Conservation (phyloP, 2,113 vertebrate species). For the Eclectus roratus region DNA sequence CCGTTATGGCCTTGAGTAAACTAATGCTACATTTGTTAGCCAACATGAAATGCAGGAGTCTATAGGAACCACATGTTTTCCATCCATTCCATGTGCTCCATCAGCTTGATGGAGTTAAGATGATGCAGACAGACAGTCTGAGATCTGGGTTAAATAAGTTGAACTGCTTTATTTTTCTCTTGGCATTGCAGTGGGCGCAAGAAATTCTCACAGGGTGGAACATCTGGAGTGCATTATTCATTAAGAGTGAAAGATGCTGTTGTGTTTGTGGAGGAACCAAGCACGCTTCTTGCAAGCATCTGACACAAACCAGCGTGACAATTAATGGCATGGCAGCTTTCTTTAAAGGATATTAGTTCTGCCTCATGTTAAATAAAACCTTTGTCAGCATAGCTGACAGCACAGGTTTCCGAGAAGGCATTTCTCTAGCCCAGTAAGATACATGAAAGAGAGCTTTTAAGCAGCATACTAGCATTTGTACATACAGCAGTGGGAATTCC, state of each 20-base stretch:
- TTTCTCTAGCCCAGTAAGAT: neutral
- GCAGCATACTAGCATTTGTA: neutral
- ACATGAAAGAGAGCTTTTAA: neutral
- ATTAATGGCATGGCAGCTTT: conserved; percentile 28
- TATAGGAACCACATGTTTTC: conserved; percentile 58
- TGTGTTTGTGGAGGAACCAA: conserved; percentile 55
- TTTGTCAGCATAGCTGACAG: conserved; percentile 21
- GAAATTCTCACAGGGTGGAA: conserved; percentile 59
- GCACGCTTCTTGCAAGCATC: conserved; percentile 39
- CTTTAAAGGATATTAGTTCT: conserved; percentile 33
- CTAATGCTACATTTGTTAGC: conserved; percentile 8
- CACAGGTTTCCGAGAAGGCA: neutral
- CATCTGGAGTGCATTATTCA: conserved; percentile 55
- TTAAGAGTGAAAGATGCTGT: conserved; percentile 53
- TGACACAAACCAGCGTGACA: conserved; percentile 61
- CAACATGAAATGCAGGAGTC: conserved; percentile 34
- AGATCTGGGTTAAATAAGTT: conserved; percentile 69
- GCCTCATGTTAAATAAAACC: conserved; percentile 30
- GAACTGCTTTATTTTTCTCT: conserved; percentile 56
- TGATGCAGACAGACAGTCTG: conserved; percentile 66
- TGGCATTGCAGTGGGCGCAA: conserved; percentile 20
- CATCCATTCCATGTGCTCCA: conserved; percentile 36
- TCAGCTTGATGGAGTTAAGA: conserved; percentile 62
- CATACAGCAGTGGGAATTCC: neutral
- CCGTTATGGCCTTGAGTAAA: neutral